Evolutionary conservation across 2,113 vertebrate genomes (phyloP), one percentile per base, ranked within the genome.

Genomic region (Larimichthys crocea): DNA sequence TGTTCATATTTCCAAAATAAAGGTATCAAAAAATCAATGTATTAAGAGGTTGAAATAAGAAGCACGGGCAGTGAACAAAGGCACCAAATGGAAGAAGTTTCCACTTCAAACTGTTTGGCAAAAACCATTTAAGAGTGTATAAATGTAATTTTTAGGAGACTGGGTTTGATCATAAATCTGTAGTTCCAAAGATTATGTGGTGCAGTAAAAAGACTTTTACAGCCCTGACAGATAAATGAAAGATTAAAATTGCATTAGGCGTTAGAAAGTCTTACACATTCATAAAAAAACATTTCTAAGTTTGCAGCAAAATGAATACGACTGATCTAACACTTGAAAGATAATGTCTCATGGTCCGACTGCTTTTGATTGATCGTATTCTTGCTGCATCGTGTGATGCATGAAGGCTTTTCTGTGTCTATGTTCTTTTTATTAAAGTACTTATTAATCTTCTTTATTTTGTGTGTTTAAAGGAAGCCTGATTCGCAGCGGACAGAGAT

Each of bases 111-210:
- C n/a, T 56, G n/a, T 60, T 48, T 49, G 24, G 55, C 16, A 29
- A 59, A 71, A 73, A 73, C 0, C 44, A 61, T 73, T 73, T 22
- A 49, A 26, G 16, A 49, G 19, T 10, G 3, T 17, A 4, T 35
- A 10, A 61, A 60, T 0, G 0, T 20, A 3, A 14, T 20, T 59
- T 59, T 29, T 49, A 20, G 42, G 10, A 17, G 68, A 26, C 35
- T 26, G 15, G n/a, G 35, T 71, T 16, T 26, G 40, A 70, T 26
- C 12, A 70, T 59, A 46, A 63, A 46, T 57, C 68, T 29, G 53
- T 0, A 59, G 3, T 15, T 74, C 71, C 26, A 52, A 12, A 8
- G 59, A 52, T 40, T 3, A 50, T 12, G 9, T 40, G 48, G 2
- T 9, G 3, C 20, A 74, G 44, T 22, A 17, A 17, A 26, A 52